Conservation (phyloP, 2,888 invertebrate genomes). For the Netelia virgata region DNA sequence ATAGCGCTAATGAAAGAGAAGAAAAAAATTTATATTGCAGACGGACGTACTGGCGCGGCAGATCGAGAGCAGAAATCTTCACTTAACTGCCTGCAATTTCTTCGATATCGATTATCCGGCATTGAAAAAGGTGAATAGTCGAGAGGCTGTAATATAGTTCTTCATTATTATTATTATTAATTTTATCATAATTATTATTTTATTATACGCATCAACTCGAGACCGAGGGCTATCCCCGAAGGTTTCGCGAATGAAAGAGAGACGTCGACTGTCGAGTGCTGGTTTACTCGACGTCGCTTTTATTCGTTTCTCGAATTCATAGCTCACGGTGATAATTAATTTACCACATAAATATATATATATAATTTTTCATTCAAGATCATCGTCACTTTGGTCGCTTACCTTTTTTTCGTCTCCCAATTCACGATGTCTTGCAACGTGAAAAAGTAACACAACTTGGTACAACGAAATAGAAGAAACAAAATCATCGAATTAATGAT, state of each 20-base stretch:
- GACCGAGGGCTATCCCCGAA: constrained; percentile 25
- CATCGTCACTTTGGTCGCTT: constrained; percentile 63
- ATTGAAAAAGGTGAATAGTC: constrained; percentile 66
- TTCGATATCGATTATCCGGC: constrained; percentile 70
- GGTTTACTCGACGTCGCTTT: constrained; percentile 11
- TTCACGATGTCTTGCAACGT: constrained; percentile 33
- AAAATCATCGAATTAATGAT: neutral
- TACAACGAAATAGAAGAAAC: neutral
- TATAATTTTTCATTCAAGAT: constrained; percentile 61
- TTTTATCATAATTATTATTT: constrained; percentile 19
- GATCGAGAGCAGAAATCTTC: constrained; percentile 64
- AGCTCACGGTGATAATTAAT: constrained; percentile 1
- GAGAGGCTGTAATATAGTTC: constrained; percentile 13
- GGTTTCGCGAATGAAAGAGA: constrained; percentile 26
- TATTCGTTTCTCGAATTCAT: constrained; percentile 35
- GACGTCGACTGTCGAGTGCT: neutral
- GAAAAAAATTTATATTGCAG: constrained; percentile 55
- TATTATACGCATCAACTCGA: constrained; percentile 17
- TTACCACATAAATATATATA: neutral
- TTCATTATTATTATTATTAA: neutral
- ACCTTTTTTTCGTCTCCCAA: constrained; percentile 67
- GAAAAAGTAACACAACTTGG: neutral
- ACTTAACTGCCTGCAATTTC: constrained; percentile 69
- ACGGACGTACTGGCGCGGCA: constrained; percentile 61
- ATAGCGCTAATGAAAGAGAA: constrained; percentile 8